Base-by-base conservation (phyloP, 2,113 vertebrate genomes). In the Lates calcarifer region DNA sequence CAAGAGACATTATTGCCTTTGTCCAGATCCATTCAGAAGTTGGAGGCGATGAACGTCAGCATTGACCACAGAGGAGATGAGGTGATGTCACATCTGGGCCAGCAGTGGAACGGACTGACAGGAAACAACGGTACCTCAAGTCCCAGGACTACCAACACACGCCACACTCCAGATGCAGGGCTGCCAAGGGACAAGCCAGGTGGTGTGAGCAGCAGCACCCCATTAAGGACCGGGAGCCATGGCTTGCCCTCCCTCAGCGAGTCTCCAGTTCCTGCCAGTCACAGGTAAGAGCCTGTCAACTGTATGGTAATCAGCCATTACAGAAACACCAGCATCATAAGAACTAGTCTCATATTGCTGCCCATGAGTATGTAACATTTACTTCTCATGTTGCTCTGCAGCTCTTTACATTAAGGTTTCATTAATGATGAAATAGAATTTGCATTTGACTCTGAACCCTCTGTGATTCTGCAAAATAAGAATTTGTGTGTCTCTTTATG, bases 31-130 rank as follows among this genome's bases (percentile, higher is more conserved):
- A 99, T 99, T 89, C 97, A 97, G 92, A 99, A 98, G 86, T 89
- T 99, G 72, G 98, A 98, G 86, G 97, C 99, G 86, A 95, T 99
- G 92, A 99, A 99, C 70, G 95, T 98, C 77, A 96, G 97, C 49
- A 97, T 99, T 82, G 98, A 99, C 72, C 96, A 88, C 85, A 93
- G 94, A 74, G 96, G 96, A 79, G 97, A 95, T 22, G 97, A 98
- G n/a, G 94, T 95, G 3, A 70, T 83, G 66, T 92, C 95, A 3
- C 79, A 91, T 1, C 91, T 96, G 63, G 96, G 69, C 60, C 96
- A 96, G 79, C 96, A 96, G 26, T 97, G 96, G 81, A 97, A 96
- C 0, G 96, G 97, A 56, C 85, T 83, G 91, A 51, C 64, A 0
- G 84, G 3, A 1, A 83, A 73, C 65, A 53, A 20, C 64, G 88